Evolutionary conservation across 1,140 invertebrate species (phyloP).

Genomic region (Lethrus apterus): DNA sequence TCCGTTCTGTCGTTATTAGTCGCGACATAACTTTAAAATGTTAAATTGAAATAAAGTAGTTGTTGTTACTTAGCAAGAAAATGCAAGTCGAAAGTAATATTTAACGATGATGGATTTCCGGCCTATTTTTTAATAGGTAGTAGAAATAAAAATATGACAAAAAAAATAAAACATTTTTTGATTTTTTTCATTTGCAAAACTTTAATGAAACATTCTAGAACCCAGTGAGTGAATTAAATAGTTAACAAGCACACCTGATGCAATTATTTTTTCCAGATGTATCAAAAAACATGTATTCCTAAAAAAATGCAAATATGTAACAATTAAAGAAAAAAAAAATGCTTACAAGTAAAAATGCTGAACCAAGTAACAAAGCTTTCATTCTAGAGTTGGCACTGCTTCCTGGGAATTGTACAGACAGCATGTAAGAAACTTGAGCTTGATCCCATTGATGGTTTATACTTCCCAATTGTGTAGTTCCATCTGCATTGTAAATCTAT

Average conservation of each 20-base stretch:
- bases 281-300: constrained; percentile 37
- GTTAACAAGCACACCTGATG: constrained; percentile 9
- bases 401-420: constrained; percentile 45
- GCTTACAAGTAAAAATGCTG: constrained; percentile 50
- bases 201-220: too few species aligned
- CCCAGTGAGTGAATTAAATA: too few species aligned
- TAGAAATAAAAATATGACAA: too few species aligned
- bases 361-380: constrained; percentile 49
- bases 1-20: too few species aligned
- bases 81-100: too few species aligned
- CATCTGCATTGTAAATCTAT: constrained; percentile 44
- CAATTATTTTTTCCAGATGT: constrained; percentile 18
- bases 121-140: too few species aligned
- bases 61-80: too few species aligned
- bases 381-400: constrained; percentile 44
- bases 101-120: too few species aligned
- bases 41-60: too few species aligned
- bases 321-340: neutral
- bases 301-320: constrained; percentile 21
- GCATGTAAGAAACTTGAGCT: constrained; percentile 45
- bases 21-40: too few species aligned
- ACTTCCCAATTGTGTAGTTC: constrained; percentile 46
- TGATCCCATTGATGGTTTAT: constrained; percentile 51
- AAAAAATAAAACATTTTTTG: too few species aligned
- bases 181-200: too few species aligned